Base-by-base conservation (phyloP, 2,113 vertebrate genomes). In the Elephantulus edwardii region DNA sequence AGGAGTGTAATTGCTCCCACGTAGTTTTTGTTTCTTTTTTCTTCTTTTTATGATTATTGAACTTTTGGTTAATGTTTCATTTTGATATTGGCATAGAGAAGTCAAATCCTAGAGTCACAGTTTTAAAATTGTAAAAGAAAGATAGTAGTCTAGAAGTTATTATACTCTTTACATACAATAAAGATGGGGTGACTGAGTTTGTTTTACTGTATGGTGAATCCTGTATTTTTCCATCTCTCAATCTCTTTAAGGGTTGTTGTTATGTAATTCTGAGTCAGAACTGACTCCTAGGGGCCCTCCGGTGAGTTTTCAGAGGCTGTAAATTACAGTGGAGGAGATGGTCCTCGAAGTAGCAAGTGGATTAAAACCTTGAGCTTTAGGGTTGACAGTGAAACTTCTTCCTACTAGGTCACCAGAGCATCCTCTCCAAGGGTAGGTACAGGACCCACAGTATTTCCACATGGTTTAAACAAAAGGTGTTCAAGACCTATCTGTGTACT, bases 11-110 rank as follows among this genome's bases (percentile, higher is more conserved):
- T 14, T 33, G 30, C 60, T n/a, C 11, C n/a, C 42, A 26, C 20
- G n/a, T n/a, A n/a, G n/a, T n/a, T n/a, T n/a, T n/a, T n/a, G n/a
- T n/a, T n/a, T n/a, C n/a, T n/a, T n/a, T n/a, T n/a, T n/a, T n/a
- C n/a, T n/a, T n/a, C 52, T 66, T 81, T 58, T 93, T 79, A 76
- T 52, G 52, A n/a, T 81, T 78, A 71, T 33, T 44, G 20, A 20
- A 71, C 16, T 44, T 26, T n/a, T 4, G 10, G 24, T 33, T 75
- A 83, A 48, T 20, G 75, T 75, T 91, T 91, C 19, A 60, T 83
- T 94, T 93, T 66, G 68, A 54, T 74, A 24, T 93, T 91, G 50
- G 46, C 66, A 79, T 68, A 80, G 40, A 93, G 74, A 54, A 79
- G 8, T 77, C 58, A 85, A 68, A 54, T 77, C 50, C 42, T n/a